These are phyloP conservation scores for Miltochrista miniata DNA, from an alignment of 2,888 invertebrate species.

Conservation along the genomic window DNA sequence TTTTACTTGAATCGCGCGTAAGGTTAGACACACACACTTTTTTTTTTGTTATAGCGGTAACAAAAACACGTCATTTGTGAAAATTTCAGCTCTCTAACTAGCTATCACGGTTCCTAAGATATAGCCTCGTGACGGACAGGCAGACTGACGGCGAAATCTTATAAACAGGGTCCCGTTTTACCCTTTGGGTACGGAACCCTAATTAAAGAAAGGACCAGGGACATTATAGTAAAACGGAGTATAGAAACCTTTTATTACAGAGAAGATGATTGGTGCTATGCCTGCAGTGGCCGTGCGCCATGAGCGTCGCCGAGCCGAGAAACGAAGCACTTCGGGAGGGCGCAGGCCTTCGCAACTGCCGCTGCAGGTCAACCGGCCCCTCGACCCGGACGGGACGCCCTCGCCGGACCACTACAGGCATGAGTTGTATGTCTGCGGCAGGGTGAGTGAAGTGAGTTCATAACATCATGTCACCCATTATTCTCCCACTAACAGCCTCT, in stretches of 20 bases:
- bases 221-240: too few relatives aligned
- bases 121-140: too few relatives aligned
- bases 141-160: too few relatives aligned
- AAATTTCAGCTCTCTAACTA: too few relatives aligned
- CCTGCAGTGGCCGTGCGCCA: conserved; percentile 93
- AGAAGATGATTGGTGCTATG: conserved; percentile 93
- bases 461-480: conserved; percentile 5
- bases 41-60: too few relatives aligned
- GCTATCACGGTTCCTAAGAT: too few relatives aligned
- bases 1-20: too few relatives aligned
- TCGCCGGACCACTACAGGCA: conserved; percentile 84
- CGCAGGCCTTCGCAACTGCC: conserved; percentile 87
- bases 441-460: conserved; percentile 72
- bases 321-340: conserved; percentile 81
- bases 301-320: conserved; percentile 89
- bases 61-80: too few relatives aligned
- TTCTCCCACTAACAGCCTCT: background rate
- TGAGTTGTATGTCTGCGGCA: conserved; percentile 89
- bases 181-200: too few relatives aligned
- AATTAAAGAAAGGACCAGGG: too few relatives aligned
- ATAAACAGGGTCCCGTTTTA: too few relatives aligned
- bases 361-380: conserved; percentile 85
- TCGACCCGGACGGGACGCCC: conserved; percentile 86
- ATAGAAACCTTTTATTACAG: conserved; percentile 40
- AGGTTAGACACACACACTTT: too few relatives aligned